phyloP scores from a whole-genome alignment of 2,888 invertebrate species.

The Gibbula magus region DNA sequence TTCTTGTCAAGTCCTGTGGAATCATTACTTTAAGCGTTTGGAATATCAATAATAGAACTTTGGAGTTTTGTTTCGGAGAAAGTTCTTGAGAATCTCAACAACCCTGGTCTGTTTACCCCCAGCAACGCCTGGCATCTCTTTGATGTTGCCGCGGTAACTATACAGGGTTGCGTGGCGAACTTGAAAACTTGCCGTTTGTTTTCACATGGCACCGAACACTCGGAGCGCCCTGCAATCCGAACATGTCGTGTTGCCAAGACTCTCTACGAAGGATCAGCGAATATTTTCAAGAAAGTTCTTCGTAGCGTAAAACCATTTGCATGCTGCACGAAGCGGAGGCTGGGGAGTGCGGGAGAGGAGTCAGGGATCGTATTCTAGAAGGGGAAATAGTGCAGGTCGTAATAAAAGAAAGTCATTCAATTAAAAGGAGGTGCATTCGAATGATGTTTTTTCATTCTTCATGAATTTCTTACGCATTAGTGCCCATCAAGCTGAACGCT shows the following conservation, averaged over 20 bases:
- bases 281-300: too few relatives aligned
- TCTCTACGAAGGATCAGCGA: too few relatives aligned
- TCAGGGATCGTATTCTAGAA: neutral
- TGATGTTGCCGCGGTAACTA: neutral
- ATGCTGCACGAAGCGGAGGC: neutral
- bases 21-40: slow-evolving; percentile 1
- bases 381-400: neutral
- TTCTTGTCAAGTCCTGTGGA: neutral
- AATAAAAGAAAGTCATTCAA: slow-evolving; percentile 6
- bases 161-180: neutral
- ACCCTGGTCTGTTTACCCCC: neutral
- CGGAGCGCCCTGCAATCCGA: too few relatives aligned
- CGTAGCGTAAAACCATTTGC: neutral
- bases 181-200: neutral
- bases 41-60: neutral
- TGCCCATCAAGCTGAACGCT: neutral
- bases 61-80: too few relatives aligned
- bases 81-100: too few relatives aligned
- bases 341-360: neutral
- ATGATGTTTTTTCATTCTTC: slow-evolving; percentile 8
- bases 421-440: neutral
- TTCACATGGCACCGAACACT: neutral
- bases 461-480: neutral
- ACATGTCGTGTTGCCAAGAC: too few relatives aligned
- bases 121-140: neutral